Conservation (phyloP, 2,888 invertebrate species). For the Pyralis farinalis region DNA sequence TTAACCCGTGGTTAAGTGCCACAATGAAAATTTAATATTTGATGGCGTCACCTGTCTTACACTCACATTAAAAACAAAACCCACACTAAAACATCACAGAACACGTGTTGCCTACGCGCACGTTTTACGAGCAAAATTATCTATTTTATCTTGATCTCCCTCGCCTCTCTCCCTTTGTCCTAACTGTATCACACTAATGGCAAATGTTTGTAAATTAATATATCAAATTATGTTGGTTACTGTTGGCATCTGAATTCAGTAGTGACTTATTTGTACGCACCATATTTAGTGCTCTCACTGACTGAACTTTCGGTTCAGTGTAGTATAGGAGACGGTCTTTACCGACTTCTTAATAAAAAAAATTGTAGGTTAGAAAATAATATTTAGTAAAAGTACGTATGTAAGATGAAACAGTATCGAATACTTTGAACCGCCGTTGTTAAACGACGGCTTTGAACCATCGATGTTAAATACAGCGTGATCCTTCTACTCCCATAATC, state of each 20-base stretch:
- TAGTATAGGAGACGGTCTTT: conserved; percentile 31
- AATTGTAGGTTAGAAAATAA: too few species aligned
- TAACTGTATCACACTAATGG: conserved; percentile 6
- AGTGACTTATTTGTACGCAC: conserved; percentile 43
- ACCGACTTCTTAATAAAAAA: too few species aligned
- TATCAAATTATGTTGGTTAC: conserved; percentile 24
- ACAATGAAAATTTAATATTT: too few species aligned
- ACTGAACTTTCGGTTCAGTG: conserved; percentile 36
- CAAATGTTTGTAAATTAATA: conserved; percentile 3
- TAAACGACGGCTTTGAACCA: too few species aligned
- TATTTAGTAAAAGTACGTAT: too few species aligned
- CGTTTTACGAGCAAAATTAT: conserved; percentile 19
- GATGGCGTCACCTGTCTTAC: conserved; percentile 13
- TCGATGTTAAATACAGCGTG: too few species aligned
- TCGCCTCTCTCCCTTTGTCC: conserved; percentile 1
- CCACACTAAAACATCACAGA: conserved; percentile 26
- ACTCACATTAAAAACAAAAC: conserved; percentile 20
- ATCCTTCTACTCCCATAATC: too few species aligned
- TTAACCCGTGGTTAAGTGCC: not conserved
- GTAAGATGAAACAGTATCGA: too few species aligned
- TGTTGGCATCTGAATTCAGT: conserved; percentile 32
- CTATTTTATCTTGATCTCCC: conserved; percentile 22
- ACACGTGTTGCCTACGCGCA: conserved; percentile 35
- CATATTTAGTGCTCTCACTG: conserved; percentile 46
- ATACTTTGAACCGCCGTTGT: too few species aligned